phyloP scores from a whole-genome alignment of 2,888 invertebrate species.

The Dastarcus helophoroides region DNA sequence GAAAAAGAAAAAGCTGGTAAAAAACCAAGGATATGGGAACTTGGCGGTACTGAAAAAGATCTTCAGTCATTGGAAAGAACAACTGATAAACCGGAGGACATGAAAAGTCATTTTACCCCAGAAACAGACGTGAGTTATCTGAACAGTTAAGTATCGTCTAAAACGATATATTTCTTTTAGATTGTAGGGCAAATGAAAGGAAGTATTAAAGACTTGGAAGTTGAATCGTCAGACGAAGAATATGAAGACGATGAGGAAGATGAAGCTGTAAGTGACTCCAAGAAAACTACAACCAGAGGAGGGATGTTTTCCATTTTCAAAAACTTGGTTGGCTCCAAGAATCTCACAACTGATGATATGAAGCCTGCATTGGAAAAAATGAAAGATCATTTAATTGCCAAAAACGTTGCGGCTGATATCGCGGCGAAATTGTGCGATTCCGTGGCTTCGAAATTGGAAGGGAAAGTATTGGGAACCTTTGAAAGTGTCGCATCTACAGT shows the following conservation, averaged over 20 bases:
- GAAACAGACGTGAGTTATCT: conserved; percentile 49
- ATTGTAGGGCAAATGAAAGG: conserved; percentile 79
- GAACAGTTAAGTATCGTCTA: conserved; percentile 2
- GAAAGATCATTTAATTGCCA: conserved; percentile 88
- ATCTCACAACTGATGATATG: conserved; percentile 69
- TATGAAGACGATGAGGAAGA: conserved; percentile 50
- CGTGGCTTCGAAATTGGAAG: conserved; percentile 79
- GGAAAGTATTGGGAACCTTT: conserved; percentile 89
- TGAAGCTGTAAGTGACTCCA: conserved; percentile 26
- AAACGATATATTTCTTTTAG: conserved; percentile 32
- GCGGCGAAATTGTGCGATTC: conserved; percentile 89
- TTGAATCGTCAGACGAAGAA: conserved; percentile 61
- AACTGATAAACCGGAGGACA: conserved; percentile 59
- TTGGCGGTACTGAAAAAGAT: conserved; percentile 70
- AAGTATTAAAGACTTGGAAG: conserved; percentile 69
- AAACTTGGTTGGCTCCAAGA: conserved; percentile 82
- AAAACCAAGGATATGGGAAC: conserved; percentile 82
- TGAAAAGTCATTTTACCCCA: conserved; percentile 46
- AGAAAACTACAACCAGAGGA: conserved; percentile 25
- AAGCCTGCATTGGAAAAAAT: conserved; percentile 83
- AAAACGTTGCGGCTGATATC: conserved; percentile 97
- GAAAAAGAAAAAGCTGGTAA: conserved; percentile 70
- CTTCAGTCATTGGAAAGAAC: conserved; percentile 69
- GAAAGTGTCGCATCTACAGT: conserved; percentile 85
- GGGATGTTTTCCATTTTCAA: conserved; percentile 77